Base-by-base conservation (phyloP, 2,113 vertebrate species). In the Siniperca knerii region DNA sequence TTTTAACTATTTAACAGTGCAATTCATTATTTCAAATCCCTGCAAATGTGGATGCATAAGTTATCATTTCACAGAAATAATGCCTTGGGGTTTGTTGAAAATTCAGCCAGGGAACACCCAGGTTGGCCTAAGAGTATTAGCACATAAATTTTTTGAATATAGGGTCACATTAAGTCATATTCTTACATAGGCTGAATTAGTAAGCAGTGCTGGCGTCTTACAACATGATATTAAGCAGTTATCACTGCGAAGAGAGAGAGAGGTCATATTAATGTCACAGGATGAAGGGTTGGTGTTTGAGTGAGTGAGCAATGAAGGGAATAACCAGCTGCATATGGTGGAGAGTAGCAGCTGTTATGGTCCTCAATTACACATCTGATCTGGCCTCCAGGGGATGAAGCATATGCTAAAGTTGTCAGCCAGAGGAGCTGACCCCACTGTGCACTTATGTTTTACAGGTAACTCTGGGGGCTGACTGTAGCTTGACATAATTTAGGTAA, bases 311-410 rank as follows among this genome's bases (percentile, higher is more conserved):
- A 81, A 76, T 81, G 82, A 87, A 71, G 68, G 87, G 44, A 89
- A 86, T 81, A 87, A 92, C 75, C 85, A 89, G 78, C 87, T 86
- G 81, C 67, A 77, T 72, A 33, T 78, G 65, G 74, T 83, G 77
- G 61, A 86, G 70, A 83, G 62, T 4, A 90, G 71, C 92, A 94
- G 91, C 82, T 92, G 92, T 81, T 90, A 73, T 64, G 78, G 76
- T 75, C 80, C 80, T 89, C 74, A 87, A 84, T 92, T 89, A 81
- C 83, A 90, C 79, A 86, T 90, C 70, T 79, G 82, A 92, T 90
- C 79, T 75, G 77, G 81, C 85, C 91, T 87, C 89, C 42, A 65
- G 85, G 81, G 89, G 75, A 65, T 62, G 83, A 80, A 82, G 66
- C 91, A 91, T 88, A 92, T 91, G 88, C 73, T 85, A 48, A 84